phyloP scores from a whole-genome alignment of 2,113 vertebrate species.

The Peromyscus californicus region DNA sequence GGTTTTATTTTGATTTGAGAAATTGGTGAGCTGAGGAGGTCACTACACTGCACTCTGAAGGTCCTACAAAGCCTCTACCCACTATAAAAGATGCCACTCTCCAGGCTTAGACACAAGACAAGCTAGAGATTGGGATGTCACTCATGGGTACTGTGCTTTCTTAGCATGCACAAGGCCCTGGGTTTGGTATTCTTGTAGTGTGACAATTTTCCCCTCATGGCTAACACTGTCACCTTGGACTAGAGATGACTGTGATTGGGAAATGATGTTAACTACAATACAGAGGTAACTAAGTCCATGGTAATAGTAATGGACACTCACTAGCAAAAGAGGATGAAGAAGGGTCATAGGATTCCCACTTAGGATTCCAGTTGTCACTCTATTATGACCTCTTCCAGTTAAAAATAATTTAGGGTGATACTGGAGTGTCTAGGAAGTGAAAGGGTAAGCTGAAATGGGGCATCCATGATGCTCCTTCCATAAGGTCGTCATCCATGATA shows the following conservation, averaged over 20 bases:
- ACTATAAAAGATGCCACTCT: background rate
- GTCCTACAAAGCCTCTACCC: background rate
- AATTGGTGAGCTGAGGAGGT: accelerated
- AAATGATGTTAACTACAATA: background rate
- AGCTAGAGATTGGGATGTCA: background rate
- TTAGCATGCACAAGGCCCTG: background rate
- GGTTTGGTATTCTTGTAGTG: background rate
- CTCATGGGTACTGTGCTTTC: no score
- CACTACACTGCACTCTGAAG: background rate
- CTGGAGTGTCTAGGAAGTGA: background rate
- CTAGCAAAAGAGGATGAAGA: background rate
- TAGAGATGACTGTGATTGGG: background rate
- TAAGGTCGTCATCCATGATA: background rate
- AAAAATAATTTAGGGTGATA: no score
- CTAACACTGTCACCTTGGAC: background rate
- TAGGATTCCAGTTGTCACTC: background rate
- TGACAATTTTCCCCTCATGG: background rate
- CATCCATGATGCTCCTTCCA: background rate
- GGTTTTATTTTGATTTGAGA: background rate
- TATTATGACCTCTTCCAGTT: background rate
- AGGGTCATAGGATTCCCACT: no score
- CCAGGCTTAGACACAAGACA: background rate
- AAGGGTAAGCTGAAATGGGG: background rate
- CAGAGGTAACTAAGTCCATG: background rate
- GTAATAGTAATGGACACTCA: background rate